phyloP scores from a whole-genome alignment of 2,888 invertebrate species.

The Sinotaia quadrata region DNA sequence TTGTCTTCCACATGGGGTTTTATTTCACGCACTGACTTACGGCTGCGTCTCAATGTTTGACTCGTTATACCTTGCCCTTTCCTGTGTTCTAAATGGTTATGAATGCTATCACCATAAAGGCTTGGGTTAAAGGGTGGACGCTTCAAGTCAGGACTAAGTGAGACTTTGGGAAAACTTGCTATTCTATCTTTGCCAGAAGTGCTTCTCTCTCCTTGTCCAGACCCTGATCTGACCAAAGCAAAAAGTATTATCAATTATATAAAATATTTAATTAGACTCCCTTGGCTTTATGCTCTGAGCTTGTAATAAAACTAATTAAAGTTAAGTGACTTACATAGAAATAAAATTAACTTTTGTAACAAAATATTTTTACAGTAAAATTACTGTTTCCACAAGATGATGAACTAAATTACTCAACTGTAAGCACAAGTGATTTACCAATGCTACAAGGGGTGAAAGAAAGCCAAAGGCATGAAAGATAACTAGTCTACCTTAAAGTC shows the following conservation, averaged over 20 bases:
- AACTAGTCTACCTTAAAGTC: too few relatives aligned
- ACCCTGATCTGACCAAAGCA: conserved; percentile 1
- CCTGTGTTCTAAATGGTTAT: conserved; percentile 8
- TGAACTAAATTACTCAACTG: too few relatives aligned
- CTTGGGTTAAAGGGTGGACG: conserved; percentile 29
- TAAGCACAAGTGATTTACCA: too few relatives aligned
- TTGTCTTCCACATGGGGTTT: conserved; percentile 21
- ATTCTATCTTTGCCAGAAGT: background rate
- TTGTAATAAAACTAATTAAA: too few relatives aligned
- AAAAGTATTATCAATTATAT: background rate
- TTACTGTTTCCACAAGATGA: too few relatives aligned
- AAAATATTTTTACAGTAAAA: too few relatives aligned
- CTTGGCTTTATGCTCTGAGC: too few relatives aligned
- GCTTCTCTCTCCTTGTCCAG: background rate
- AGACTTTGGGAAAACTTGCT: conserved; percentile 24
- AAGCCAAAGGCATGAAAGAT: too few relatives aligned
- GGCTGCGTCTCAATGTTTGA: conserved; percentile 37
- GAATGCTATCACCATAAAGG: conserved; percentile 15
- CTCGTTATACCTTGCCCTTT: conserved; percentile 8
- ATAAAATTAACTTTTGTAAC: too few relatives aligned
- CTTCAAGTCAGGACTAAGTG: conserved; percentile 35
- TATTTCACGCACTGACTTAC: conserved; percentile 64
- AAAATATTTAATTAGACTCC: too few relatives aligned
- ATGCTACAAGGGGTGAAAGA: too few relatives aligned
- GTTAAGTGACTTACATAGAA: too few relatives aligned